A percentile compares a stretch with the other conserved stretches of the same genome.
phyloP scores from a whole-genome alignment of 2,888 invertebrate species.

The Crossocerus cetratus region DNA sequence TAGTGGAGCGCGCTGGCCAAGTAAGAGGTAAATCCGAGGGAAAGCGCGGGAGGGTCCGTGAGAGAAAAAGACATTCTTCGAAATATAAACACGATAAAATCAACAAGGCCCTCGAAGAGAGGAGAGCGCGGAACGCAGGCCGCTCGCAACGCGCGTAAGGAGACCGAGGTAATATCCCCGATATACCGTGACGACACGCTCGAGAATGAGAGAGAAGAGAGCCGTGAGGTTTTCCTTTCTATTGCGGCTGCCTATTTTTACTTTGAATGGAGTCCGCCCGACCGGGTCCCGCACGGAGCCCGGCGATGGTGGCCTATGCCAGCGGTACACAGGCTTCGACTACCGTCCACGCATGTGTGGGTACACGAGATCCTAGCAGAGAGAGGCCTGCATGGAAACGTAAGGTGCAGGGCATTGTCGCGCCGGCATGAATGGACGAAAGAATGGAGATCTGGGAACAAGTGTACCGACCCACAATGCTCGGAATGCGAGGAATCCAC shows the following conservation, averaged over 20 bases:
- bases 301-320: slow-evolving; percentile 26
- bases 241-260: slow-evolving; percentile 33
- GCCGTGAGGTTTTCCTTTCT: slow-evolving; percentile 33
- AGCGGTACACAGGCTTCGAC: slow-evolving; percentile 7
- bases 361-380: slow-evolving; percentile 27
- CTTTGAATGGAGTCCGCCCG: slow-evolving; percentile 53
- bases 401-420: slow-evolving; percentile 74
- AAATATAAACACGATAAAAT: slow-evolving; percentile 73
- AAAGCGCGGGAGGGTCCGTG: slow-evolving; percentile 15
- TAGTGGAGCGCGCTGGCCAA: slow-evolving; percentile 17
- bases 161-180: slow-evolving; percentile 63
- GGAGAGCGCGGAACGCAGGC: slow-evolving; percentile 27
- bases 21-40: slow-evolving; percentile 46
- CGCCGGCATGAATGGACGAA: slow-evolving; percentile 68
- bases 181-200: slow-evolving; percentile 62
- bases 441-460: slow-evolving; percentile 66
- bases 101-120: slow-evolving; percentile 60
- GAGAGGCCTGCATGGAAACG: slow-evolving; percentile 55
- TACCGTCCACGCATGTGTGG: slow-evolving; percentile 18
- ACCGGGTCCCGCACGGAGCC: too few species aligned
- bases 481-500: slow-evolving; percentile 66
- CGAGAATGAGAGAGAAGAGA: slow-evolving; percentile 20
- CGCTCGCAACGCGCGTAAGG: slow-evolving; percentile 24
- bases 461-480: slow-evolving; percentile 70
- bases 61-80: slow-evolving; percentile 48